Evolutionary conservation across 1,140 invertebrate genomes (phyloP), one percentile per base, ranked within the genome.

Genomic region (Forficula auricularia): DNA sequence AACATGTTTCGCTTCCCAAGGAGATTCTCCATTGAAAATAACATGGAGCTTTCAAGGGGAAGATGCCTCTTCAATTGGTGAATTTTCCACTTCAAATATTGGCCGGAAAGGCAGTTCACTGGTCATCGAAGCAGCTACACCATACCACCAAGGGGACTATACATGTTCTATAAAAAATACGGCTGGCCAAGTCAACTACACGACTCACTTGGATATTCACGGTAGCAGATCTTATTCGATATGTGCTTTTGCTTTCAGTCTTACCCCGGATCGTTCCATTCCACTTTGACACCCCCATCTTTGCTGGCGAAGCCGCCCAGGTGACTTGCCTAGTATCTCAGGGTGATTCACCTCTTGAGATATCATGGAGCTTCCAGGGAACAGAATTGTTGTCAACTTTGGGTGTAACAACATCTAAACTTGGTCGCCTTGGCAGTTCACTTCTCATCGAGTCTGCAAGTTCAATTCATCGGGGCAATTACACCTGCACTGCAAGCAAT

Each of bases 401-500:
- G 57, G 59, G 54, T 7, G 53, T 63, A 13, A 39, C 43, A 7
- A 67, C 62, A 1, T 63, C 59, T 37, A 59, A 58, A 44, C 49
- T 64, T 45, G 61, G 58, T 44, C 48, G 51, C 15, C 27, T 54
- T 9, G 53, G 52, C 12, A 59, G 50, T 38, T 31, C 57, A 13
- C 48, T 60, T 2, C 47, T 50, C 12, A 58, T 60, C 38, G 50
- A 50, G 19, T 40, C 52, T 10, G 75, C 78, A 39, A 75, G 71
- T 49, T 75, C 79, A 36, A 67, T 71, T 53, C 79, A 85, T 62
- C 71, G 70, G 33, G 81, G 82, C 38, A 78, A 82, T 58, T 88
- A 87, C 60, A 78, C 81, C 39, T 86, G 84, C 65, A 68, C 69
- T 37, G 81, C 75, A 48, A 68, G 70, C 40, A 84, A 84, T 60